Evolutionary conservation across 2,113 vertebrate genomes (phyloP).

Genomic region (Miniopterus natalensis): DNA sequence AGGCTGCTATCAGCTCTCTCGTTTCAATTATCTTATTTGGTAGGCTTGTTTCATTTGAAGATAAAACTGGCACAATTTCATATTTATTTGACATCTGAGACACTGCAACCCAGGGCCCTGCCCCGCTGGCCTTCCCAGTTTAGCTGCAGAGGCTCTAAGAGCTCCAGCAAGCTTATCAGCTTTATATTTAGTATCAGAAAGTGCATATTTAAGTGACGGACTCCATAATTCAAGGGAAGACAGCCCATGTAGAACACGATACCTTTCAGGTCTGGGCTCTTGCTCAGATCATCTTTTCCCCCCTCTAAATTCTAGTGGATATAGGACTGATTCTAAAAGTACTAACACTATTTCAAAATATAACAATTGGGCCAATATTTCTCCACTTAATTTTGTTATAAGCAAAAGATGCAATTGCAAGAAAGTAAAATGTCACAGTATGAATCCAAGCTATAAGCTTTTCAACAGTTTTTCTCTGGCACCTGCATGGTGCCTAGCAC

Average conservation of each 20-base stretch:
- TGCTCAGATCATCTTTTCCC: not conserved
- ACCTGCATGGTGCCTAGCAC: not conserved
- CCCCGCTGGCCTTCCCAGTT: constrained; percentile 37
- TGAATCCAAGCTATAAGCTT: not conserved
- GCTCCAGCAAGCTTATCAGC: constrained; percentile 58
- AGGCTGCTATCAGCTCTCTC: not conserved
- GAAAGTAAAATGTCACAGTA: constrained; percentile 19
- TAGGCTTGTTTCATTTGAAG: constrained; percentile 41
- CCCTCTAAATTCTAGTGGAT: not conserved
- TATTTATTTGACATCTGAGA: constrained; percentile 62
- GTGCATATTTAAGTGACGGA: constrained; percentile 3
- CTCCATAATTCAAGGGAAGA: constrained; percentile 50
- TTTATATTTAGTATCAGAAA: constrained; percentile 73
- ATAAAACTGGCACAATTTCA: constrained; percentile 25
- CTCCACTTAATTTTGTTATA: not conserved
- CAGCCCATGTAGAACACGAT: not conserved
- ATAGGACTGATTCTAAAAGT: not conserved
- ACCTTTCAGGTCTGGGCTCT: not conserved
- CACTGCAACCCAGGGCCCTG: not conserved
- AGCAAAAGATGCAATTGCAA: not conserved
- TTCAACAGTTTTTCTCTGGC: not conserved
- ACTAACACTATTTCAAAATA: not conserved
- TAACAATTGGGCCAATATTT: not conserved
- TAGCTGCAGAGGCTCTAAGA: constrained; percentile 19
- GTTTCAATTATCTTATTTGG: constrained; percentile 33